phyloP scores from a whole-genome alignment of 2,113 vertebrate genomes.

The Gasterosteus nipponicus region DNA sequence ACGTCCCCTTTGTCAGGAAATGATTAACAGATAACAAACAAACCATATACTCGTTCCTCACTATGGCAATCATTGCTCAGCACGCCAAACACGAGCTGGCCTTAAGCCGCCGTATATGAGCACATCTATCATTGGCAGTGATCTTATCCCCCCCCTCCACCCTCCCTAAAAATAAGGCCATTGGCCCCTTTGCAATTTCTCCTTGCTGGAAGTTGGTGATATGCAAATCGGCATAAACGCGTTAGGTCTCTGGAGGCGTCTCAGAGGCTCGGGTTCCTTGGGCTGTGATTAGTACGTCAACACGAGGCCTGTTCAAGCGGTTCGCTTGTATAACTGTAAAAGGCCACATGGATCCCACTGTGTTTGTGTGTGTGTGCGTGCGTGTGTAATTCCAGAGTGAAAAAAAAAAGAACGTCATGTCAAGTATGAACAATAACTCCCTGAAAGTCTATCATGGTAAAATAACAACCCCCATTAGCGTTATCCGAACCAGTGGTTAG shows the following conservation, averaged over 20 bases:
- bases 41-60: background rate
- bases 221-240: slow-evolving; percentile 26
- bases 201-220: slow-evolving; percentile 62
- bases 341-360: background rate
- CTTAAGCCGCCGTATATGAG: slow-evolving; percentile 28
- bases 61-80: slow-evolving; percentile 24
- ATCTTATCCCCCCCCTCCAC: slow-evolving; percentile 21
- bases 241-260: slow-evolving; percentile 11
- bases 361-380: background rate
- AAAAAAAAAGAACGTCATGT: background rate
- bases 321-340: background rate
- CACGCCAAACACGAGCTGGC: slow-evolving; percentile 21
- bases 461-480: background rate
- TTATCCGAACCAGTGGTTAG: slow-evolving; percentile 3
- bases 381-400: background rate
- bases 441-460: background rate
- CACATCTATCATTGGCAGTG: slow-evolving; percentile 48
- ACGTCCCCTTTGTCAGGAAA: slow-evolving; percentile 11
- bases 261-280: slow-evolving; percentile 20
- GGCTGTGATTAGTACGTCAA: slow-evolving; percentile 26
- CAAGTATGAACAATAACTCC: background rate
- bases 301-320: background rate
- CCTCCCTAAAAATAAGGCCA: slow-evolving; percentile 48
- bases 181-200: background rate
- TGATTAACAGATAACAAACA: slow-evolving; percentile 34